These are phyloP conservation scores for Petaurus breviceps DNA, from an alignment of 2,113 vertebrate species.

Conservation along the genomic window DNA sequence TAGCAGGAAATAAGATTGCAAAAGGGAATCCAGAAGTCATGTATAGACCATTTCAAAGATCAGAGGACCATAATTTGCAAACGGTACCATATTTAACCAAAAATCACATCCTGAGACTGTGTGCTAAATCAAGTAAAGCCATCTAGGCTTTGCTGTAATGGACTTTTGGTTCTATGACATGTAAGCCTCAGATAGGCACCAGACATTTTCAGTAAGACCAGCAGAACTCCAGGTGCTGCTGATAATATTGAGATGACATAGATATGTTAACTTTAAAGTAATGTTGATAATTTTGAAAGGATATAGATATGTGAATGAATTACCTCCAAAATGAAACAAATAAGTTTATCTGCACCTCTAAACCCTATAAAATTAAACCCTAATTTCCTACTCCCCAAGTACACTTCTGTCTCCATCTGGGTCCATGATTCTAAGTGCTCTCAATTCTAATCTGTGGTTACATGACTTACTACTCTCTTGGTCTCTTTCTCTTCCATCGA, in stretches of 20 bases:
- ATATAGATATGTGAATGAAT: background rate
- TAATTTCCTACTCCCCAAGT: background rate
- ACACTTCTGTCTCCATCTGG: too few relatives aligned
- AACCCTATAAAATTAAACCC: background rate
- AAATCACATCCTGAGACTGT: background rate
- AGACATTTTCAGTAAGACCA: background rate
- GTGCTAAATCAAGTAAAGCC: background rate
- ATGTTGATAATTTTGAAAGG: background rate
- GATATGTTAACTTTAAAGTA: background rate
- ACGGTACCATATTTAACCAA: background rate
- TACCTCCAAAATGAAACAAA: background rate
- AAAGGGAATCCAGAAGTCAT: background rate
- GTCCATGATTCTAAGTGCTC: background rate
- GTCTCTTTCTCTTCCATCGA: background rate
- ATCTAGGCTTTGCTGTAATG: background rate
- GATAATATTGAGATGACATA: background rate
- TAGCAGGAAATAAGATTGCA: background rate
- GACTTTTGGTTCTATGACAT: background rate
- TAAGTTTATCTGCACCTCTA: background rate
- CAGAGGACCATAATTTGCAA: background rate
- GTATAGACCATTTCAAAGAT: background rate
- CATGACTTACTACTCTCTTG: background rate
- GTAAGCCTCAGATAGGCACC: background rate
- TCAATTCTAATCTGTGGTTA: background rate
- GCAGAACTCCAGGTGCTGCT: background rate